A percentile compares a stretch with the other conserved stretches of the same genome.
phyloP scores from a whole-genome alignment of 2,888 invertebrate species.

The Ametastegia equiseti region DNA sequence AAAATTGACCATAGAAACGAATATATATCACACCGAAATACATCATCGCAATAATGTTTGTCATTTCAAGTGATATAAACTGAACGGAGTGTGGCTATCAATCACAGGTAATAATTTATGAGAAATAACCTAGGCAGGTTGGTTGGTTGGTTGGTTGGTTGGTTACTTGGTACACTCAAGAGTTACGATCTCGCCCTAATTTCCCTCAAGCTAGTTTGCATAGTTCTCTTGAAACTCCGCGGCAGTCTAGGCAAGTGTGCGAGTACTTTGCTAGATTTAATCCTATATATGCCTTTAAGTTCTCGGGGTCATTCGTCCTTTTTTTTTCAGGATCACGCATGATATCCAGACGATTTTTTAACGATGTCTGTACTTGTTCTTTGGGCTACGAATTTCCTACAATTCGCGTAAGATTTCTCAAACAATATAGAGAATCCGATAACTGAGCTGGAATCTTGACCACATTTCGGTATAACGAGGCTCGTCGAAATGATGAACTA shows the following conservation, averaged over 20 bases:
- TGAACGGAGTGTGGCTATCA: neutral
- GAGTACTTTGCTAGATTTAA: neutral
- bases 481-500: too few species aligned
- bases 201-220: constrained; percentile 14
- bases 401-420: too few species aligned
- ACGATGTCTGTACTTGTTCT: too few species aligned
- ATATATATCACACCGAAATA: too few species aligned
- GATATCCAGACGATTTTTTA: too few species aligned
- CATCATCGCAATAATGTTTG: neutral
- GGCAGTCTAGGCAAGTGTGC: neutral
- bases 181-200: constrained; percentile 15
- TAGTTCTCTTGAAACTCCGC: neutral
- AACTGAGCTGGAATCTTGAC: too few species aligned
- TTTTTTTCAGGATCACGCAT: too few species aligned
- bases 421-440: too few species aligned
- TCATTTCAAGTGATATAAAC: constrained; percentile 7
- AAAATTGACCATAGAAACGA: neutral
- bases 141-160: neutral
- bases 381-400: too few species aligned
- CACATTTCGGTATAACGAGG: too few species aligned
- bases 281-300: too few species aligned
- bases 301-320: neutral
- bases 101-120: neutral
- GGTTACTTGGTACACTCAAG: neutral
- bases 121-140: neutral